Base-by-base conservation (phyloP, 30 jellyfish, hydroid and myxozoan genomes). In the Pseudorhiza aurosa region DNA sequence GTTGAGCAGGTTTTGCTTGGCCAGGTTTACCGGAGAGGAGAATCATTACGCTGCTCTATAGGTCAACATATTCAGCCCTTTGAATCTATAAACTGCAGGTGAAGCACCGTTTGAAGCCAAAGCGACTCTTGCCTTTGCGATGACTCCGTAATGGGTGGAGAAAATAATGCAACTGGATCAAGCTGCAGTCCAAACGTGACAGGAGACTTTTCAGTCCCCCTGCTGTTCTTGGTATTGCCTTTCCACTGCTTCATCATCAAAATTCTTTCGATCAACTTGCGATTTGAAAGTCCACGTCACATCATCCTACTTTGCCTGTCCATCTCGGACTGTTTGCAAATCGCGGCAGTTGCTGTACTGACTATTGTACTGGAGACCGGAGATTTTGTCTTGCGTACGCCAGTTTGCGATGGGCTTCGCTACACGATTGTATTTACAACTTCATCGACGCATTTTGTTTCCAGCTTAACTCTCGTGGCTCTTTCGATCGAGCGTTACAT, bases 401-500 rank as follows among this genome's bases (percentile, higher is more conserved):
- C 31, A 21, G 51, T 53, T 2, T 60, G 75, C 51, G 21, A n/a
- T 4, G 39, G 28, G 15, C 21, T 64, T 6, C 8, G 33, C 14
- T 1, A 15, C 0, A 33, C 35, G 1, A 0, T 30, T 1, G 10
- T 33, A 0, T 64, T 64, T 58, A 33, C 17, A 31, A 28, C 77
- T 0, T 10, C 29, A 24, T 58, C 35, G 3, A 64, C 58, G 0
- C 0, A 11, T 8, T 9, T 30, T 4, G 77, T 64, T 10, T 64
- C 77, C 2, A 64, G 58, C 7, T 25, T 33, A 0, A 0, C 77
- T 21, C 58, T 64, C 8, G 58, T 64, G 3, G 77, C 58, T 15
- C 33, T 64, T 1, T 64, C 77, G 8, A 17, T 35, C 56, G 77
- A 64, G 35, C 77, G 77, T 19, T 64, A 64, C 58, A 64, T 64